Conservation (phyloP, 2,113 vertebrate species). For the Tragelaphus buxtoni region DNA sequence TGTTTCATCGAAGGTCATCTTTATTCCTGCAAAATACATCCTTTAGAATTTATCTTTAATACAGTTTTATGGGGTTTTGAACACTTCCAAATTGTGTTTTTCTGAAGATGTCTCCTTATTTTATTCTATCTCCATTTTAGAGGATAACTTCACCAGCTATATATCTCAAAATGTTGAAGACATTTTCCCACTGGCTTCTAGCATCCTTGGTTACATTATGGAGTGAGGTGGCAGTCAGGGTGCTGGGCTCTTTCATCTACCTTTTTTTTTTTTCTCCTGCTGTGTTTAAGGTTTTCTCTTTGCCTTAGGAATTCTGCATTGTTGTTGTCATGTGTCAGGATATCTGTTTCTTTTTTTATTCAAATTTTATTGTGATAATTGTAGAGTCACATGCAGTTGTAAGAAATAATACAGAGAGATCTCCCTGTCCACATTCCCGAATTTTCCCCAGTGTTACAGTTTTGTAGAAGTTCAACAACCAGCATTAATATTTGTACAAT, state of each 20-base stretch:
- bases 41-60: not conserved
- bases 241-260: not conserved
- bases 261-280: not conserved
- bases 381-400: not conserved
- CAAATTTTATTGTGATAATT: not conserved
- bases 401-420: not conserved
- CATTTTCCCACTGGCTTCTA: not conserved
- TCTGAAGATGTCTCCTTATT: not conserved
- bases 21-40: not conserved
- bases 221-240: not conserved
- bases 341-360: not conserved
- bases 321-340: not conserved
- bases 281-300: constrained; percentile 3
- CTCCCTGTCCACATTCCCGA: not conserved
- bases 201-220: not conserved
- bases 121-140: not conserved
- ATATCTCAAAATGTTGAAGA: not conserved
- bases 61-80: not conserved
- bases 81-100: not conserved
- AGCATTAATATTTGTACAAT: not conserved
- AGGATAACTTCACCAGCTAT: not conserved
- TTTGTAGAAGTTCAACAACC: not conserved
- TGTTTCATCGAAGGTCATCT: not conserved
- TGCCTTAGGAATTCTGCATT: not conserved
- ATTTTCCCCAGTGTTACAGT: not conserved